Conservation (phyloP, 2,113 vertebrate species). For the Ivindomyrus marchei region DNA sequence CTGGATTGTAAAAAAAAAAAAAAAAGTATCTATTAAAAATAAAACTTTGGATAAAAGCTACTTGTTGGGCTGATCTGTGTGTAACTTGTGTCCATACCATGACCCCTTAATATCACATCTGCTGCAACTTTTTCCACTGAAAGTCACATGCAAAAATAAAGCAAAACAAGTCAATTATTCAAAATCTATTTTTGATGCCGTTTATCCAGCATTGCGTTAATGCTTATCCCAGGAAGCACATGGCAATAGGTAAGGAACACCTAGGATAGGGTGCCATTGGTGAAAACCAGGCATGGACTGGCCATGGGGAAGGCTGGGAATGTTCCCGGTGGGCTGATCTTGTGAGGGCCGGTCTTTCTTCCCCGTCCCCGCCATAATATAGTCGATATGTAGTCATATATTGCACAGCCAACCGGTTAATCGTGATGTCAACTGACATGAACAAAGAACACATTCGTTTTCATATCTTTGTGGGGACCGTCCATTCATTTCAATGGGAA, state of each 20-base stretch:
- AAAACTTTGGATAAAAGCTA: conserved; percentile 49
- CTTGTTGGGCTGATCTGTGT: not conserved
- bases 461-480: not conserved
- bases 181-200: not conserved
- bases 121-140: not conserved
- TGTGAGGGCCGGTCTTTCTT: not conserved
- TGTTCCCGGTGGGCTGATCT: not conserved
- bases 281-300: not conserved
- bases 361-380: not conserved
- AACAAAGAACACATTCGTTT: not conserved
- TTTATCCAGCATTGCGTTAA: not conserved
- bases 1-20: conserved; percentile 45
- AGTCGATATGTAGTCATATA: not conserved
- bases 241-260: not conserved
- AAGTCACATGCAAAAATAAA: not conserved
- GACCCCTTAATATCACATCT: not conserved
- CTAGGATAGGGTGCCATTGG: not conserved
- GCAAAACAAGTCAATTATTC: not conserved
- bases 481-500: too few relatives aligned
- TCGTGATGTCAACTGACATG: not conserved
- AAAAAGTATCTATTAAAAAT: conserved; percentile 41
- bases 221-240: not conserved
- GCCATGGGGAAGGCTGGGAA: not conserved
- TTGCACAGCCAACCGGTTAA: not conserved
- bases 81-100: not conserved